Evolutionary conservation across 2,113 vertebrate species (phyloP).

Genomic region (Nipponia nippon): DNA sequence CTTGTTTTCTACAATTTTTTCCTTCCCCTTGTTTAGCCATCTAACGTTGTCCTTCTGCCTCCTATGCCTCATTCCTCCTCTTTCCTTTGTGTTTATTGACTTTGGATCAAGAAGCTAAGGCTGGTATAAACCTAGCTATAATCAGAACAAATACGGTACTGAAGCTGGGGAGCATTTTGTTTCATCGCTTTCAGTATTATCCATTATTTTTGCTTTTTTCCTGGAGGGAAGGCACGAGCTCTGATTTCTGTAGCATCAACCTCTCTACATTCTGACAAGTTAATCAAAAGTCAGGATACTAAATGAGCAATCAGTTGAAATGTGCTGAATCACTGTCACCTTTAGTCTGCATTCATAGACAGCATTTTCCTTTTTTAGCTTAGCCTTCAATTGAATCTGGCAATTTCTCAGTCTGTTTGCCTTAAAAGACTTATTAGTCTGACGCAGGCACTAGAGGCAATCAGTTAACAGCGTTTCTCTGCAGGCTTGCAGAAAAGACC

Average conservation of each 20-base stretch:
- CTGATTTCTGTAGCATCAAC: not conserved
- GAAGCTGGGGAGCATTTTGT: not conserved
- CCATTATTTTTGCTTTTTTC: not conserved
- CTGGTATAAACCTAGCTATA: not conserved
- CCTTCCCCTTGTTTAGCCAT: not conserved
- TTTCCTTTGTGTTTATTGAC: not conserved
- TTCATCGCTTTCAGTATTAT: not conserved
- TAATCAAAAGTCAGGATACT: slow-evolving; percentile 45
- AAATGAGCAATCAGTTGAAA: slow-evolving; percentile 49
- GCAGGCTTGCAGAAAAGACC: not conserved
- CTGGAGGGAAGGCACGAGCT: not conserved
- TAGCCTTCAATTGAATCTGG: slow-evolving; percentile 2
- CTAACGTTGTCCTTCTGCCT: not conserved
- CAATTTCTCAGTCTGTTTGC: slow-evolving; percentile 35
- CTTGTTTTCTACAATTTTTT: not conserved
- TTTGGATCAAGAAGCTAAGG: not conserved
- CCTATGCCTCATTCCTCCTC: not conserved
- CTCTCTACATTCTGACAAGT: slow-evolving; percentile 16
- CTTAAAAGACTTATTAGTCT: not conserved
- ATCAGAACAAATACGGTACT: not conserved
- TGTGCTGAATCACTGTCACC: slow-evolving; percentile 65
- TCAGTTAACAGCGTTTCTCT: not conserved
- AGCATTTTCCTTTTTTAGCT: slow-evolving; percentile 49
- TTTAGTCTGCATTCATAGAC: slow-evolving; percentile 51
- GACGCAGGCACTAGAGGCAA: not conserved